Base-by-base conservation (phyloP, 2,888 invertebrate genomes). In the Criorhina ranunculi region DNA sequence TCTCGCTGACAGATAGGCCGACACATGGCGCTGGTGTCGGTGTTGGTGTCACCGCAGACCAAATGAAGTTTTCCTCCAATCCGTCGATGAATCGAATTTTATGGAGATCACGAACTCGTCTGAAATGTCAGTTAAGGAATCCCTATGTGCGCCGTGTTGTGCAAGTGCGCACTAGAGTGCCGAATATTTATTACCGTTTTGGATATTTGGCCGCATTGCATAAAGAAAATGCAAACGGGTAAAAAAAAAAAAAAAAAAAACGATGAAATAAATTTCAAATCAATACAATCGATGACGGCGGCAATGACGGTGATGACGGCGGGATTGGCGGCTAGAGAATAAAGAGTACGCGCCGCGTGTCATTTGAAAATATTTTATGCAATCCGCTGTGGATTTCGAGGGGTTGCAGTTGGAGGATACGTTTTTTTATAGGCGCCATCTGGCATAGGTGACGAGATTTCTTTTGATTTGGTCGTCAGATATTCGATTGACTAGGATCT, bases 181-280 rank as follows among this genome's bases (percentile, higher is more conserved):
- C 85, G 75, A 85, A 85, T 80, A 85, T 85, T 85, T 85, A 85
- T 85, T 76, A 80, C 57, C 70, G 66, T 80, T 85, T 85, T 79
- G 67, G 66, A 69, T 64, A 79, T 75, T 79, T 76, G 55, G 80
- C 64, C 75, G 57, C 59, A 59, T 76, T 76, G 76, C 76, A 77
- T 67, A 73, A 79, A 67, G 75, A 70, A 73, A 73, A 73, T 24
- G 12, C 51, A 24, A 24, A 24, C 24, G 24, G 24, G 24, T 4
- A 24, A 24, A 1, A 24, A 46, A n/a, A 40, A 1, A 24, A 46
- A n/a, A 40, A n/a, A 33, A 44, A 66, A 49, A 44, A 35, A 35
- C 66, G 73, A 78, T 78, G 42, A 83, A 83, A 83, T 83, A 83
- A 83, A 83, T 83, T 83, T 79, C 49, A 73, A 73, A 83, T 83